Evolutionary conservation across 2,888 invertebrate species (phyloP).

Genomic region (Luperina nickerlii): DNA sequence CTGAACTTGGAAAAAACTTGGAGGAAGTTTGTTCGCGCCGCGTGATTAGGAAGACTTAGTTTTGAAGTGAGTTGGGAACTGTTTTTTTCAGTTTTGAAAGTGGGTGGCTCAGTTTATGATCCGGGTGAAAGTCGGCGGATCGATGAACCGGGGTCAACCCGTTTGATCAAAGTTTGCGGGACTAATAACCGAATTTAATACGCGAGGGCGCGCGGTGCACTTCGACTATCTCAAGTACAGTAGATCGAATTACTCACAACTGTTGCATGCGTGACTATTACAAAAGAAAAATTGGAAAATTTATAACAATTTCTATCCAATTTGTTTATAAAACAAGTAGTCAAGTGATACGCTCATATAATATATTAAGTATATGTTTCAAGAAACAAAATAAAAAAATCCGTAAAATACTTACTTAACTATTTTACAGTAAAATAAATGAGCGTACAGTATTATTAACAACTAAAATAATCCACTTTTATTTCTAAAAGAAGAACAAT

Average conservation of each 20-base stretch:
- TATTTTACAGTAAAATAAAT: neutral
- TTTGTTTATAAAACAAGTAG: neutral
- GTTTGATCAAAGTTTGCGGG: constrained; percentile 87
- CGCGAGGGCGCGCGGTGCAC: constrained; percentile 81
- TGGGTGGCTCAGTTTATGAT: constrained; percentile 90
- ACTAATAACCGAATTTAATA: constrained; percentile 89
- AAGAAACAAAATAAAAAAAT: neutral
- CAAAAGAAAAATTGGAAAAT: neutral
- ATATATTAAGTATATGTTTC: neutral
- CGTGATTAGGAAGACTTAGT: constrained; percentile 91
- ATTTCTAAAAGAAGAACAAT: neutral
- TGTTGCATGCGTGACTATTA: neutral
- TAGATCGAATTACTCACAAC: constrained; percentile 15
- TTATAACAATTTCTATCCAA: neutral
- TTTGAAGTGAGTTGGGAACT: constrained; percentile 89
- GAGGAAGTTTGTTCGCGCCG: constrained; percentile 87
- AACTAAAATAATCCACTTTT: neutral
- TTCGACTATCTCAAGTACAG: constrained; percentile 61
- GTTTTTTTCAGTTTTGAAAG: constrained; percentile 90
- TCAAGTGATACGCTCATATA: neutral
- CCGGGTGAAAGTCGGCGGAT: constrained; percentile 90
- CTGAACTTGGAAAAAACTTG: constrained; percentile 90
- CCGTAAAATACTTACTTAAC: too few relatives aligned
- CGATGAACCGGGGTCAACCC: constrained; percentile 89
- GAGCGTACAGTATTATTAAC: neutral